phyloP scores from a whole-genome alignment of 1,140 invertebrate species.

The Gryon sp. region DNA sequence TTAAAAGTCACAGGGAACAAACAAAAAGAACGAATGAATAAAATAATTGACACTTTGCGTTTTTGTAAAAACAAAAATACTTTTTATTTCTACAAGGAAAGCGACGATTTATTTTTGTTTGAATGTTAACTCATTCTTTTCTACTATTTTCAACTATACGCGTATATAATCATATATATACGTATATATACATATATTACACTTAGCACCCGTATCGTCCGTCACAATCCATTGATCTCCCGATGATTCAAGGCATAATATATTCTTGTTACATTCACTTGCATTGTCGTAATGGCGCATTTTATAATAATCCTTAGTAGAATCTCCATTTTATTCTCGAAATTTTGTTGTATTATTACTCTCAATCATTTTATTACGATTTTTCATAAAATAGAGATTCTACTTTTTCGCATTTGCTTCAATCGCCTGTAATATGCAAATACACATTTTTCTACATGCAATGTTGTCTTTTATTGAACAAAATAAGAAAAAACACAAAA shows the following conservation, averaged over 20 bases:
- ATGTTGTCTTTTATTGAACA: conserved; percentile 23
- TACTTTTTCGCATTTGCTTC: conserved; percentile 43
- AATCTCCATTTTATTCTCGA: conserved; percentile 57
- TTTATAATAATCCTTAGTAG: conserved; percentile 55
- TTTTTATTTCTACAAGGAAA: conserved; percentile 59
- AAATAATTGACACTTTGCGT: too few species aligned
- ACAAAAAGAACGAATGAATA: too few species aligned
- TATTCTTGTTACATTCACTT: conserved; percentile 76
- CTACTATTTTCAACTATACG: conserved; percentile 42
- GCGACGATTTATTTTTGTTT: conserved; percentile 13
- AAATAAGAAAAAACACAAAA: background rate
- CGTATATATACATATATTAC: conserved; percentile 68
- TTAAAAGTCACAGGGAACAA: conserved; percentile 41
- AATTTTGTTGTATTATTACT: conserved; percentile 23
- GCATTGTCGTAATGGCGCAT: conserved; percentile 70
- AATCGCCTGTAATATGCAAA: conserved; percentile 46
- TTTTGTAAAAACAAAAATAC: conserved; percentile 57
- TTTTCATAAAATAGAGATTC: conserved; percentile 51
- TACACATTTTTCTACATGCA: conserved; percentile 59
- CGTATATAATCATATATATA: conserved; percentile 66
- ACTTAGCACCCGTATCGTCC: conserved; percentile 64
- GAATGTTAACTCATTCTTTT: conserved; percentile 14
- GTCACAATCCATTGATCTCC: conserved; percentile 71
- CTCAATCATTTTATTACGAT: background rate
- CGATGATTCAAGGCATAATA: conserved; percentile 72